These are phyloP conservation scores for Andrena bucephala DNA, from an alignment of 2,888 invertebrate genomes.

Conservation along the genomic window DNA sequence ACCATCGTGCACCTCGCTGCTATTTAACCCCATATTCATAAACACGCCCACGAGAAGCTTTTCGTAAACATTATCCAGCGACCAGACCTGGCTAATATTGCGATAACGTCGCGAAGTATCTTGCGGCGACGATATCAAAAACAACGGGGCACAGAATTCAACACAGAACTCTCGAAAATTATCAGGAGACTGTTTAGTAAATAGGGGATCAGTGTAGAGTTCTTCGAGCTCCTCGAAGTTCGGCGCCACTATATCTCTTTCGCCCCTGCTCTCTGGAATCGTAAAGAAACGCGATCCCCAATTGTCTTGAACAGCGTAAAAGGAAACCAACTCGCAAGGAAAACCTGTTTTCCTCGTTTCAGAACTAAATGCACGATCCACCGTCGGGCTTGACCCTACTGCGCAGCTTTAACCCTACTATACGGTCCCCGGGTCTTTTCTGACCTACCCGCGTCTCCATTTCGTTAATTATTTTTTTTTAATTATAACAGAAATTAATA, in stretches of 20 bases:
- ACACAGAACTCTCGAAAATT: no score
- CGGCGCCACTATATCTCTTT: not conserved
- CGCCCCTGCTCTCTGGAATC: not conserved
- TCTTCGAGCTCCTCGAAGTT: no score
- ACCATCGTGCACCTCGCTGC: slow-evolving; percentile 6
- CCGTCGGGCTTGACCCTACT: not conserved
- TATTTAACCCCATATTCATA: slow-evolving; percentile 18
- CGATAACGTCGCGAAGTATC: not conserved
- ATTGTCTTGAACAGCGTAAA: slow-evolving; percentile 12
- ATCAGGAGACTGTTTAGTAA: no score
- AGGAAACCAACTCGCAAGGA: slow-evolving; percentile 24
- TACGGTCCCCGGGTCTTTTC: no score
- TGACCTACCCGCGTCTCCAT: no score
- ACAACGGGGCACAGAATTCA: not conserved
- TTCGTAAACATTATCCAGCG: slow-evolving; percentile 3
- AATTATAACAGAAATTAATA: no score
- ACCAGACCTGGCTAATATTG: not conserved
- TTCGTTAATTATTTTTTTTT: no score
- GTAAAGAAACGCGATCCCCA: slow-evolving; percentile 20
- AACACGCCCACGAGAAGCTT: slow-evolving; percentile 15
- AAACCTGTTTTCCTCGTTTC: slow-evolving; percentile 21
- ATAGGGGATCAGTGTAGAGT: no score
- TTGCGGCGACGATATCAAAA: not conserved
- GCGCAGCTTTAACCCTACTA: no score
- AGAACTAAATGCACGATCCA: not conserved